Percentiles rank a stretch among this genome's conserved stretches.
phyloP scores from a whole-genome alignment of 2,888 invertebrate genomes.

The Andrena minutula region DNA sequence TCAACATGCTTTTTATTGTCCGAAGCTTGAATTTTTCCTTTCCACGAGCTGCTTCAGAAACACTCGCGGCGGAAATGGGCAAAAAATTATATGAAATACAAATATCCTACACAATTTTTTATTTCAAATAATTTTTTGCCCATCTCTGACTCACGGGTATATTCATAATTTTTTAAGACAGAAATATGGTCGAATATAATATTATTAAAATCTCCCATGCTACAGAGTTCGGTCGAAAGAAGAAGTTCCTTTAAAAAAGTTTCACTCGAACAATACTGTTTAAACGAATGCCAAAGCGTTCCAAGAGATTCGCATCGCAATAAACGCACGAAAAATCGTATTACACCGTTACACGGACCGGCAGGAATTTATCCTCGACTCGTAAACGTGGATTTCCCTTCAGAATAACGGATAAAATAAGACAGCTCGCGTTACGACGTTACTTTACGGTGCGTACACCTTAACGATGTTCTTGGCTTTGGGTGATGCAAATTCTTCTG shows the following conservation, averaged over 20 bases:
- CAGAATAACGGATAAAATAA: slow-evolving; percentile 12
- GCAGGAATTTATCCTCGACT: not conserved
- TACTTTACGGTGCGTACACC: not conserved
- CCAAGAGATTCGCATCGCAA: not conserved
- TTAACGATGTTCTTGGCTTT: slow-evolving; percentile 8
- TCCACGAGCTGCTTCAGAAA: too few species aligned
- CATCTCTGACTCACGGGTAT: too few species aligned
- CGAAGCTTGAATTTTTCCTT: too few species aligned
- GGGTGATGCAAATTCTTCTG: slow-evolving; percentile 10
- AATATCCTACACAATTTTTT: too few species aligned
- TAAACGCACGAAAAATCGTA: not conserved
- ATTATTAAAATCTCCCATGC: too few species aligned
- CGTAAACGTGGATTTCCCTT: slow-evolving; percentile 3
- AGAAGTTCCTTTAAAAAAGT: not conserved
- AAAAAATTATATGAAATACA: too few species aligned
- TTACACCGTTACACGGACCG: not conserved
- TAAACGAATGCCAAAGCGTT: not conserved
- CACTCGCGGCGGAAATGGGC: too few species aligned
- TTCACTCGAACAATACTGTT: not conserved
- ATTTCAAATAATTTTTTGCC: too few species aligned
- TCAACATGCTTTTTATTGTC: too few species aligned
- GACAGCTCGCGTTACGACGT: slow-evolving; percentile 2
- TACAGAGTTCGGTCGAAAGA: not conserved
- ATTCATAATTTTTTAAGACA: too few species aligned
- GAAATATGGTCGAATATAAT: too few species aligned